A percentile compares a stretch with the other conserved stretches of the same genome.
phyloP scores from a whole-genome alignment of 2,888 invertebrate genomes.

The Julus scandinavius region DNA sequence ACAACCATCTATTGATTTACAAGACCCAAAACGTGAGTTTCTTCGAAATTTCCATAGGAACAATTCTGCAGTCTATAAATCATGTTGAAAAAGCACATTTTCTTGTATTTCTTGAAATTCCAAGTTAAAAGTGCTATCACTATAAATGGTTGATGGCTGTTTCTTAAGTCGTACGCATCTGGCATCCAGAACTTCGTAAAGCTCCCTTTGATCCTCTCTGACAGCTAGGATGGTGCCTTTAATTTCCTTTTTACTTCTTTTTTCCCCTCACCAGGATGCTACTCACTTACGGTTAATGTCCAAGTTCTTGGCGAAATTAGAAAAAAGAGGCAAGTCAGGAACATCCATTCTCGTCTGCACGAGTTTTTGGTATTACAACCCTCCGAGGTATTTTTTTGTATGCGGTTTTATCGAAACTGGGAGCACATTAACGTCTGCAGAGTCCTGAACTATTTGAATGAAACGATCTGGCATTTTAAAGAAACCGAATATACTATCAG shows the following conservation, averaged over 20 bases:
- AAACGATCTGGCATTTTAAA: not conserved
- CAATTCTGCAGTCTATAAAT: not conserved
- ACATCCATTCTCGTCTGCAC: not conserved
- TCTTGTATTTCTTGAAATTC: not conserved
- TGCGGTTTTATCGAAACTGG: not conserved
- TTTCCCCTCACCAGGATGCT: not conserved
- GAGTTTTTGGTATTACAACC: not conserved
- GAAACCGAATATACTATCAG: not conserved
- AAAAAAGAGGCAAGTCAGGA: not conserved
- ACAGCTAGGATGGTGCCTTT: constrained; percentile 13
- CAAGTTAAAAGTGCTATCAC: not conserved
- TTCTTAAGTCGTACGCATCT: not conserved
- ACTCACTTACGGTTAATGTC: constrained; percentile 1
- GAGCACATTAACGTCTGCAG: not conserved
- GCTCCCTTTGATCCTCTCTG: not conserved
- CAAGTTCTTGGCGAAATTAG: not conserved
- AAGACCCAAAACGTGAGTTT: not conserved
- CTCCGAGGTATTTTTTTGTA: not conserved
- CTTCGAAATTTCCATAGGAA: not conserved
- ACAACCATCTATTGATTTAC: not conserved
- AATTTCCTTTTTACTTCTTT: not conserved
- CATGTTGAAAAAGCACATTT: not conserved
- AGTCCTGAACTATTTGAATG: not conserved
- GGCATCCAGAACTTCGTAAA: not conserved
- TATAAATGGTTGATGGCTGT: not conserved